phyloP scores from a whole-genome alignment of 2,888 invertebrate species.

The Drosophila affinis region DNA sequence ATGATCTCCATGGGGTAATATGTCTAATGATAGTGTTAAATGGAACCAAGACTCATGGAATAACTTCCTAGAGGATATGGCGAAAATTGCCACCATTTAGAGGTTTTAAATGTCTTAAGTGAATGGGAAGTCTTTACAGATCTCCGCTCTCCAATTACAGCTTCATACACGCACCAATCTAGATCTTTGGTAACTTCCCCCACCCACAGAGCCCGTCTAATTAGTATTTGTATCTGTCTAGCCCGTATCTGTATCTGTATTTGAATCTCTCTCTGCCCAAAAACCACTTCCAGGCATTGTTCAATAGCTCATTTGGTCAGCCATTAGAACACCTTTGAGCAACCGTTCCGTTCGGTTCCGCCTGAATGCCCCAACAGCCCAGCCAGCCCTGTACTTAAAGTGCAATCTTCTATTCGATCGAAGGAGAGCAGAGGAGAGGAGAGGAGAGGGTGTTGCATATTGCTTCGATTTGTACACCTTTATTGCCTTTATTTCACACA shows the following conservation, averaged over 20 bases:
- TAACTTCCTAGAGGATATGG: no score
- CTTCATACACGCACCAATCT: conserved; percentile 32
- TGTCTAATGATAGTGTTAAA: no score
- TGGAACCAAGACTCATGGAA: neutral
- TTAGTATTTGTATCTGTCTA: conserved; percentile 37
- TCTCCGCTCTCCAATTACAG: neutral
- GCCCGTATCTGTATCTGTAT: conserved; percentile 31
- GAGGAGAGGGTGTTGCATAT: no score
- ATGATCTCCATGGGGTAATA: no score
- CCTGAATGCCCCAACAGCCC: conserved; percentile 50
- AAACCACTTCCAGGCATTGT: conserved; percentile 47
- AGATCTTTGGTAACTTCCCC: conserved; percentile 38
- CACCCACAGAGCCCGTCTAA: conserved; percentile 18
- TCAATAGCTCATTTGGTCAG: conserved; percentile 66
- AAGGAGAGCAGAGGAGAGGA: no score
- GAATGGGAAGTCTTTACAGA: neutral
- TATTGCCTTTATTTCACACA: no score
- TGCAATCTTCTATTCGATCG: no score
- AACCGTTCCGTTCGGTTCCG: conserved; percentile 57
- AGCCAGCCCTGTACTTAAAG: no score
- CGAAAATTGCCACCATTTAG: neutral
- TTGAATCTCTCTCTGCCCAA: neutral
- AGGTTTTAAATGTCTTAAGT: neutral
- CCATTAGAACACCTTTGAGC: conserved; percentile 73
- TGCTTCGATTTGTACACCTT: no score